Base-by-base conservation (phyloP, 2,797 vertebrate genomes). In the Liparis tanakae region DNA sequence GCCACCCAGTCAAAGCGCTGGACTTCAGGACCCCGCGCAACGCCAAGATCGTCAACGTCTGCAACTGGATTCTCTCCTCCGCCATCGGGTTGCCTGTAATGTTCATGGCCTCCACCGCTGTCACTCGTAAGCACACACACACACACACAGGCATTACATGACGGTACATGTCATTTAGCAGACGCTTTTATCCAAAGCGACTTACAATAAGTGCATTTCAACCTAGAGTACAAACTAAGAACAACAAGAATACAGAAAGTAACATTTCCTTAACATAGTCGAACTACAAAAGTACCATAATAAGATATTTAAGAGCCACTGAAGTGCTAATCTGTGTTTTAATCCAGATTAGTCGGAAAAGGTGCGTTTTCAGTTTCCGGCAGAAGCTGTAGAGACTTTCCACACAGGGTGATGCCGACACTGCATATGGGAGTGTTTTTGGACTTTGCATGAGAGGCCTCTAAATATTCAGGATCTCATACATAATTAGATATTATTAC, bases 11-110 rank as follows among this genome's bases (percentile, higher is more conserved):
- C 76, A 99, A 99, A 85, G 98, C 98, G 10, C 91, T 99, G 79
- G 97, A 99, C 91, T 99, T 99, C 90, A 96, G 98, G 70, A 99
- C 98, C 0, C 97, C 98, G 0, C 94, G 95, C 53, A 99, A 99
- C 59, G 98, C 98, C 87, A 99, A 99, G 94, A 98, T 99, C n/a
- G 94, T 99, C 90, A 99, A 99, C 18, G 93, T 99, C 83, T 99
- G 97, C 93, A 99, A 98, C 90, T 99, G 98, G 98, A 98, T 99
- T 75, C 93, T 99, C 61, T 99, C 98, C 36, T 99, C 98, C 4
- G 96, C 97, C 81, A 99, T 99, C 36, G 97, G 97, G n/a, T 85
- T 99, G 63, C 98, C 98, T 0, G 97, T 99, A 37, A 99, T 99
- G 97, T 94, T 99, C 87, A 96, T 97, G 96, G 97, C 98, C 74